phyloP scores from a whole-genome alignment of 1,140 invertebrate genomes.

The Solen grandis region DNA sequence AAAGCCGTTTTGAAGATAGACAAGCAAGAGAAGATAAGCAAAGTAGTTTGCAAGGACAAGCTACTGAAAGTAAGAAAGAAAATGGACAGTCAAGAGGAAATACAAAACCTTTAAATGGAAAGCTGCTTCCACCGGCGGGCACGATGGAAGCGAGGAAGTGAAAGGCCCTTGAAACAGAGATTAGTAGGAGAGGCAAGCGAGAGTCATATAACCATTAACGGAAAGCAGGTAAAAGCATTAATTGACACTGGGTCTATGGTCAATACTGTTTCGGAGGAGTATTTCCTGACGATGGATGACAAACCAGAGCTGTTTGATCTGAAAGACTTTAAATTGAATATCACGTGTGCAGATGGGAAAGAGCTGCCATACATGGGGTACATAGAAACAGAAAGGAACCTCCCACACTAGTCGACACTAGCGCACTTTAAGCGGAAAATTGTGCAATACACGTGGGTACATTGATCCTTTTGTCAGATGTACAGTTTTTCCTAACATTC shows the following conservation, averaged over 20 bases:
- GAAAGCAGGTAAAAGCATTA: neutral
- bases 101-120: constrained; percentile 1
- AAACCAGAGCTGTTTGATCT: neutral
- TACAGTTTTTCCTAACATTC: no score
- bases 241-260: constrained; percentile 31
- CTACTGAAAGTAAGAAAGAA: neutral
- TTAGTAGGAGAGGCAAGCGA: neutral
- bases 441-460: no score
- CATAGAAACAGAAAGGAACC: neutral
- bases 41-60: neutral
- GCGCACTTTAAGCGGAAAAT: no score
- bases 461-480: no score
- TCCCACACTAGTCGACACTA: no score
- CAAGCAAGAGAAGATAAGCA: neutral
- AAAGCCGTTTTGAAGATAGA: neutral
- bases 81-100: neutral
- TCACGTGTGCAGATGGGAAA: constrained; percentile 4
- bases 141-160: constrained; percentile 3
- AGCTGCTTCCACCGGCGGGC: constrained; percentile 9
- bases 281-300: neutral
- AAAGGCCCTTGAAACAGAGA: neutral
- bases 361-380: constrained; percentile 12
- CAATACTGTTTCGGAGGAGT: constrained; percentile 1
- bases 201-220: neutral
- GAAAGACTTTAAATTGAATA: constrained; percentile 11